Base-by-base conservation (phyloP, 2,888 invertebrate species). In the Tricholauxania praeusta region DNA sequence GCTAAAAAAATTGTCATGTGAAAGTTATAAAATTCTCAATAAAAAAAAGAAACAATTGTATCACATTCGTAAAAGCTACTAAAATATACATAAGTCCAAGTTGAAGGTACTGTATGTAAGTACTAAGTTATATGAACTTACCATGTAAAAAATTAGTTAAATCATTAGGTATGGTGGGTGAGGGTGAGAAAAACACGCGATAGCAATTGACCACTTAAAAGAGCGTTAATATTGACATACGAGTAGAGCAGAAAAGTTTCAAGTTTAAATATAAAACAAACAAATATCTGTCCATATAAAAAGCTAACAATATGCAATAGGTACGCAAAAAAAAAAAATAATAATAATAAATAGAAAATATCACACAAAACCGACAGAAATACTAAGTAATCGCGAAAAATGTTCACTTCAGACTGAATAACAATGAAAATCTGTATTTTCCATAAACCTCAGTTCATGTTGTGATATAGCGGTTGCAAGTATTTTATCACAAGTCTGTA, bases 141-240 rank as follows among this genome's bases (percentile, higher is more conserved):
- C 57, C 57, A 57, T 28, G 19, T 22, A 28, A 57, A 28, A 28
- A 28, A 39, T n/a, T n/a, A 62, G 17, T 32, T 62, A 22, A 39
- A 22, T 32, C n/a, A n/a, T 14, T 17, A 32, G 17, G 28, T 15
- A 39, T n/a, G 15, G 2, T 62, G 60, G 47, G 39, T 32, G 28
- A n/a, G 17, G 60, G 47, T 28, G 12, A 48, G 32, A 39, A 55
- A 53, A 57, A 47, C 67, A 67, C 67, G 67, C 67, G 47, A 67
- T 17, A 10, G 10, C 60, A 67, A 67, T 55, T 67, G 55, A 39
- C 55, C 67, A 67, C 67, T 67, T 67, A 57, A 67, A 17, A 67
- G 47, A n/a, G 5, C 15, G 39, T 47, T 8, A 62, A 39, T 62
- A 28, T 22, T 57, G 28, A 39, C 39, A 39, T 39, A 39, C 39